A percentile compares a stretch with the other conserved stretches of the same genome.
phyloP scores from a whole-genome alignment of 2,113 vertebrate species.

The Podarcis raffonei region DNA sequence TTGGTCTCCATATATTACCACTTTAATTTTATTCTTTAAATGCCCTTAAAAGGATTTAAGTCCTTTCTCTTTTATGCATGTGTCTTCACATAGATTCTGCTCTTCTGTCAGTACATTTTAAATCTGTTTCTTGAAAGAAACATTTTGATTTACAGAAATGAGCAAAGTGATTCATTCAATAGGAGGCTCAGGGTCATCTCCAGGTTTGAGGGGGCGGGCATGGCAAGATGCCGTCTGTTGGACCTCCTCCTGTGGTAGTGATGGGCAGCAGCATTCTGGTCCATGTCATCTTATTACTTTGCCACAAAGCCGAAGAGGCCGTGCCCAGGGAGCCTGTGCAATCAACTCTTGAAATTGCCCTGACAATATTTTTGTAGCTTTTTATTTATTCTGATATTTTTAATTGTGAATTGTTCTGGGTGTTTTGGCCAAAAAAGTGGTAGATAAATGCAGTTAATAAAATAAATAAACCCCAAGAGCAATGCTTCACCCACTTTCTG shows the following conservation, averaged over 20 bases:
- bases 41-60: constrained; percentile 58
- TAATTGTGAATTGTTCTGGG: too few species aligned
- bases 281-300: too few species aligned
- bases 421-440: too few species aligned
- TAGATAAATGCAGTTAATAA: too few species aligned
- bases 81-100: constrained; percentile 43
- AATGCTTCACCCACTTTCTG: neutral
- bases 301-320: too few species aligned
- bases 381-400: too few species aligned
- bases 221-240: neutral
- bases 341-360: too few species aligned
- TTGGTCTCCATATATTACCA: constrained; percentile 34
- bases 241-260: neutral
- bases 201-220: neutral
- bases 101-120: constrained; percentile 53
- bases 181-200: neutral
- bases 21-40: constrained; percentile 66
- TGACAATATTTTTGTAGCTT: too few species aligned
- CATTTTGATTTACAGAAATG: constrained; percentile 30
- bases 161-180: neutral
- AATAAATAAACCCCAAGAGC: neutral
- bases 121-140: constrained; percentile 43
- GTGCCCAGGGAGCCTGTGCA: too few species aligned
- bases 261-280: too few species aligned
- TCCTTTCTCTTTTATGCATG: constrained; percentile 50